Base-by-base conservation (phyloP, 2,113 vertebrate genomes). In the Sterna hirundo region DNA sequence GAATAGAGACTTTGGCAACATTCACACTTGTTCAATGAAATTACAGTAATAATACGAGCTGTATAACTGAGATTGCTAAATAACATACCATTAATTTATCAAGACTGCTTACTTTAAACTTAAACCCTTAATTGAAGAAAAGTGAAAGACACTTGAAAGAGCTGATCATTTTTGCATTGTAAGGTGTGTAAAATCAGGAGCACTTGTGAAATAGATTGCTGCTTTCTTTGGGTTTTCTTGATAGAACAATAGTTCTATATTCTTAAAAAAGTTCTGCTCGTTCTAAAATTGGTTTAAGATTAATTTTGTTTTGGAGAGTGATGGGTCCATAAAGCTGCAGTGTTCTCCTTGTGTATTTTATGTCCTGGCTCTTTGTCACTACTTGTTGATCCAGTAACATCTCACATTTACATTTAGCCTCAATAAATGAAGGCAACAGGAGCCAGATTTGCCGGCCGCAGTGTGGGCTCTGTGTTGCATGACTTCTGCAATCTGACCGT, bases 41-140 rank as follows among this genome's bases (percentile, higher is more conserved):
- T 93, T 92, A 84, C 5, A 94, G 58, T 90, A 88, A 81, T 66
- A 52, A 36, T 74, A 87, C 86, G 34, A 96, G 66, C 25, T 88
- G 72, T 96, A 49, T 87, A 91, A 93, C 60, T 77, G 27, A 72
- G 65, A 93, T 83, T 95, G 83, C 75, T 96, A 96, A 97, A 84
- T 96, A 88, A 93, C 40, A 77, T 94, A 42, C 47, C 44, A 88
- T 65, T 97, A 70, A 84, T 96, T 96, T 97, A 71, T 88, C 62
- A 95, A 68, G 75, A 46, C 38, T 92, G 86, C 85, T 98, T 95
- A 86, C 71, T 93, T 95, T 94, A 94, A 72, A 79, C 23, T 88
- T 49, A 58, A 71, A 90, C 75, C 76, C 11, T 93, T 97, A 90
- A 79, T 72, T 95, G 90, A 97, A 79, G 58, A 71, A 74, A 80